phyloP scores from a whole-genome alignment of 2,888 invertebrate genomes.

The Tenodera sinensis region DNA sequence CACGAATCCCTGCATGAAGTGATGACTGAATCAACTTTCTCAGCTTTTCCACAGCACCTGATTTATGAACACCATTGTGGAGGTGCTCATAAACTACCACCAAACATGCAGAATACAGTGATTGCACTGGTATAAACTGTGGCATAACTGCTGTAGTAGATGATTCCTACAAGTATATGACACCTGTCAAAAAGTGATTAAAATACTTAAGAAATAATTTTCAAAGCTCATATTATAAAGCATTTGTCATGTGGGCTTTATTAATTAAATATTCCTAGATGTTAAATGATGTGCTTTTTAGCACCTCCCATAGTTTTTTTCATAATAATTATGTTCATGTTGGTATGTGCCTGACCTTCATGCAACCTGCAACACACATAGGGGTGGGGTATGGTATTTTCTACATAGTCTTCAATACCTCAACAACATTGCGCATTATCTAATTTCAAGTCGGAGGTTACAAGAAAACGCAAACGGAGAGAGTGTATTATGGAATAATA shows the following conservation, averaged over 20 bases:
- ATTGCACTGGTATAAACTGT: slow-evolving; percentile 30
- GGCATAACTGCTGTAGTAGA: slow-evolving; percentile 26
- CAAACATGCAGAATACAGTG: slow-evolving; percentile 27
- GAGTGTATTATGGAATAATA: too few species aligned
- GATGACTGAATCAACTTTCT: slow-evolving; percentile 24
- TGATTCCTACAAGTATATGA: background rate
- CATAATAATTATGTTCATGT: background rate
- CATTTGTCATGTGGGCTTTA: background rate
- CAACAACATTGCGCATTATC: background rate
- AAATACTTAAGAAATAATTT: background rate
- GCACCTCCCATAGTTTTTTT: background rate
- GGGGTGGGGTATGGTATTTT: background rate
- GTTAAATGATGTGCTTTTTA: background rate
- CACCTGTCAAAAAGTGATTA: background rate
- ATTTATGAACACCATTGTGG: slow-evolving; percentile 1
- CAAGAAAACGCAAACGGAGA: background rate
- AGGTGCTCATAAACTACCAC: slow-evolving; percentile 18
- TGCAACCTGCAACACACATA: background rate
- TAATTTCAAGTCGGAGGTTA: background rate
- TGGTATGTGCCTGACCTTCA: slow-evolving; percentile 6
- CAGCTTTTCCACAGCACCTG: slow-evolving; percentile 21
- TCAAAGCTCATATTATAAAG: background rate
- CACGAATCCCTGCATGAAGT: slow-evolving; percentile 35
- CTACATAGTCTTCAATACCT: background rate
- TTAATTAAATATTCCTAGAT: background rate